A percentile compares a stretch with the other conserved stretches of the same genome.
phyloP scores from a whole-genome alignment of 2,888 invertebrate genomes.

The Torymus aiolomorphi region DNA sequence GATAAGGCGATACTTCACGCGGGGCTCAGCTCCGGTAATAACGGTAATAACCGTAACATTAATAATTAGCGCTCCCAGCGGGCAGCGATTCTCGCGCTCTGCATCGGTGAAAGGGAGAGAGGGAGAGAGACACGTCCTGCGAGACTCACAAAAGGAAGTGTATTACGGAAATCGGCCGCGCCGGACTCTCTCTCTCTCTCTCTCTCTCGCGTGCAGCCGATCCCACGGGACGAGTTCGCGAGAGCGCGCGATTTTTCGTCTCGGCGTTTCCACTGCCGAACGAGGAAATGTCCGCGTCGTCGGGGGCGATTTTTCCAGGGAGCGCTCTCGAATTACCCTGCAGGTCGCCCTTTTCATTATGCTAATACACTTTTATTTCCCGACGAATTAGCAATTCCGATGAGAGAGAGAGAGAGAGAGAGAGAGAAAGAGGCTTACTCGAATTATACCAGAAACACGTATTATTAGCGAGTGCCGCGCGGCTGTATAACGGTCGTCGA shows the following conservation, averaged over 20 bases:
- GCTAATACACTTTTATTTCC: slow-evolving; percentile 36
- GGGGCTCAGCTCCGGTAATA: slow-evolving; percentile 36
- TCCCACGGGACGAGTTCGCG: slow-evolving; percentile 56
- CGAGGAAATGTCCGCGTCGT: slow-evolving; percentile 23
- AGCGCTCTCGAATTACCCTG: slow-evolving; percentile 23
- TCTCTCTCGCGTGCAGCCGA: slow-evolving; percentile 6
- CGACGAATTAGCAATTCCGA: slow-evolving; percentile 48
- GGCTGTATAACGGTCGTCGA: not conserved
- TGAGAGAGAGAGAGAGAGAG: not conserved
- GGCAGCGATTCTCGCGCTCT: slow-evolving; percentile 36
- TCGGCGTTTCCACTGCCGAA: not conserved
- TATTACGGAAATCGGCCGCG: slow-evolving; percentile 30
- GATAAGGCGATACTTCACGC: not conserved
- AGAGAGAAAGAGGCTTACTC: not conserved
- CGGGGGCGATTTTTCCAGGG: not conserved
- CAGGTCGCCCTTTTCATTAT: slow-evolving; percentile 37
- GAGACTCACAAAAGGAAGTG: slow-evolving; percentile 32
- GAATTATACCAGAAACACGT: slow-evolving; percentile 31
- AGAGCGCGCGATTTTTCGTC: slow-evolving; percentile 33
- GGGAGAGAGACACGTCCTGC: slow-evolving; percentile 25
- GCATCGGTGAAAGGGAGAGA: slow-evolving; percentile 43
- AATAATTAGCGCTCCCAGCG: slow-evolving; percentile 64
- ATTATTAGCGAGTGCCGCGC: not conserved
- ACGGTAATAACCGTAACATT: slow-evolving; percentile 69
- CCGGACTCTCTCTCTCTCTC: not conserved